These are phyloP conservation scores for Chymomyza fuscimana DNA, from an alignment of 2,888 invertebrate species.

Conservation along the genomic window DNA sequence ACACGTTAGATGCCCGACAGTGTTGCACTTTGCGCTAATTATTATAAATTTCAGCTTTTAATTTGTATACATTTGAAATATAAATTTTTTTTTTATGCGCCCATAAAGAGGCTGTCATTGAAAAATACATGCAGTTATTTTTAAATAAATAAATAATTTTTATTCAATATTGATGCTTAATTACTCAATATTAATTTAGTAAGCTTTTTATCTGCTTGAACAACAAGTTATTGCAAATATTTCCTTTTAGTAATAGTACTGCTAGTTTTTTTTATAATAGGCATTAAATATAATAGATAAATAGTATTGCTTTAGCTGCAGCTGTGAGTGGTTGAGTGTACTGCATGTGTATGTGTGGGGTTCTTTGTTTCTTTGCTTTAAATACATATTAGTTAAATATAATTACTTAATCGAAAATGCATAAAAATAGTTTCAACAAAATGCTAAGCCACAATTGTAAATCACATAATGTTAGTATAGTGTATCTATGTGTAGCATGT, in stretches of 20 bases:
- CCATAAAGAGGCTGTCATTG: too few relatives aligned
- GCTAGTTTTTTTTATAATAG: not conserved
- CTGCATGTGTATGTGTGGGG: constrained; percentile 13
- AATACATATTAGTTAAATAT: constrained; percentile 21
- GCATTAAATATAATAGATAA: constrained; percentile 17
- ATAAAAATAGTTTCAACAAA: constrained; percentile 40
- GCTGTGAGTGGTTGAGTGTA: constrained; percentile 6
- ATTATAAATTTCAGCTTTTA: too few relatives aligned
- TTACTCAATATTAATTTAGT: constrained; percentile 2
- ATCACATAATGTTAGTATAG: constrained; percentile 57
- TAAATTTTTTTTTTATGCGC: too few relatives aligned
- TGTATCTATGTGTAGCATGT: not conserved
- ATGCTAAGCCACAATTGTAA: constrained; percentile 64
- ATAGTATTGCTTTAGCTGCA: constrained; percentile 34
- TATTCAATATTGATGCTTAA: not conserved
- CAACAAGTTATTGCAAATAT: constrained; percentile 35
- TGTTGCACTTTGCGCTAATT: too few relatives aligned
- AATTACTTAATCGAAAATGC: constrained; percentile 35
- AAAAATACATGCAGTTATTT: not conserved
- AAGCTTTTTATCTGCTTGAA: constrained; percentile 29
- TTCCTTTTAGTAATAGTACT: not conserved
- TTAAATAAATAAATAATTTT: not conserved
- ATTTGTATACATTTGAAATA: too few relatives aligned
- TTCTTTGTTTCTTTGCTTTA: constrained; percentile 10
- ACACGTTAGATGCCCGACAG: too few relatives aligned